Evolutionary conservation across 2,113 vertebrate species (phyloP).

Genomic region (Podilymbus podiceps): DNA sequence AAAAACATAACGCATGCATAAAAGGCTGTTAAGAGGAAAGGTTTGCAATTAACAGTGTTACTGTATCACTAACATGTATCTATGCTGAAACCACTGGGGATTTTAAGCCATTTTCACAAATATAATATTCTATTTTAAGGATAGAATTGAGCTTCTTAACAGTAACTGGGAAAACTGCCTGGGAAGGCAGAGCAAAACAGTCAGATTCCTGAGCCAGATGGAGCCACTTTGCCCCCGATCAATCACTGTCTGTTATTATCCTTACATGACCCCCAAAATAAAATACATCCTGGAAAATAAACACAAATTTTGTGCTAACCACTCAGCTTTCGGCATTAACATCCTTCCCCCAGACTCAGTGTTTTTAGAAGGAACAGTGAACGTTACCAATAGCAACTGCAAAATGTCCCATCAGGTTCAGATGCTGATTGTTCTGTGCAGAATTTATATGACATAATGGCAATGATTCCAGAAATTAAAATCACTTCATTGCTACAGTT

Average conservation of each 20-base stretch:
- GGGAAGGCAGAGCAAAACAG: not conserved
- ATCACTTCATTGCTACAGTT: not conserved
- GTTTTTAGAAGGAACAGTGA: constrained; percentile 34
- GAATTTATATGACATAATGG: constrained; percentile 28
- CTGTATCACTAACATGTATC: not conserved
- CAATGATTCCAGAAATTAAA: constrained; percentile 43
- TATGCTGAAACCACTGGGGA: not conserved
- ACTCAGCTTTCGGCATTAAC: not conserved
- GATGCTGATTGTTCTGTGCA: constrained; percentile 39
- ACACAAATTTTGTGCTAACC: not conserved
- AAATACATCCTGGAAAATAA: not conserved
- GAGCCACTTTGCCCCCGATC: constrained; percentile 49
- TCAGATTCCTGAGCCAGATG: constrained; percentile 14
- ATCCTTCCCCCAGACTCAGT: constrained; percentile 35
- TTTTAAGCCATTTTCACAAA: constrained; percentile 3
- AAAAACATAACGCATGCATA: not conserved
- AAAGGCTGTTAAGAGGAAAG: constrained; percentile 1
- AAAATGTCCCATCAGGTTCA: constrained; percentile 50
- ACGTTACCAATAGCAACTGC: constrained; percentile 64
- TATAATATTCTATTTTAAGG: constrained; percentile 39
- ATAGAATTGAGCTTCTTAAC: not conserved
- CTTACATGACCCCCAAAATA: constrained; percentile 29
- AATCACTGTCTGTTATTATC: constrained; percentile 47
- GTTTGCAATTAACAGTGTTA: not conserved
- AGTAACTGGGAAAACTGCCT: not conserved